These are phyloP conservation scores for Chaenogobius annularis DNA, from an alignment of 2,113 vertebrate genomes.

Conservation along the genomic window DNA sequence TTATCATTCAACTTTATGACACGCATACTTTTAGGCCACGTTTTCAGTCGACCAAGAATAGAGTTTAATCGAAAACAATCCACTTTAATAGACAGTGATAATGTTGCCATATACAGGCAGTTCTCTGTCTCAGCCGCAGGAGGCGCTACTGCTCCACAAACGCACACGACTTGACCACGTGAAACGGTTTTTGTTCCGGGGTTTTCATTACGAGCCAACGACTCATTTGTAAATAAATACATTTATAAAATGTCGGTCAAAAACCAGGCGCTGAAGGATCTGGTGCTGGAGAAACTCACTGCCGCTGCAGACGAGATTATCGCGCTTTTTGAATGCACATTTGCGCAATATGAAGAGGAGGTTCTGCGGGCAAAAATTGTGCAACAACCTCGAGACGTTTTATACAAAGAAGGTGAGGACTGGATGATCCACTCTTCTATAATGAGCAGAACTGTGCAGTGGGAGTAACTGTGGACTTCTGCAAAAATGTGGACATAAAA, in stretches of 20 bases:
- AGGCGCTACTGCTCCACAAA: neutral
- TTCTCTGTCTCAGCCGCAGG: neutral
- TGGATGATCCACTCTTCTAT: no score
- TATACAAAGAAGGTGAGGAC: constrained; percentile 1
- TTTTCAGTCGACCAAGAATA: no score
- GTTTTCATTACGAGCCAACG: neutral
- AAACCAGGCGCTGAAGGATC: neutral
- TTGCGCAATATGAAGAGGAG: neutral
- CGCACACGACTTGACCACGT: neutral
- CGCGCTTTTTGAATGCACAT: neutral
- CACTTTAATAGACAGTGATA: no score
- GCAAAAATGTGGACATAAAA: no score
- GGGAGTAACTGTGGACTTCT: no score
- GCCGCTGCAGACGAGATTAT: neutral
- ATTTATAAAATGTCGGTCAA: neutral
- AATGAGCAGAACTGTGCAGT: no score
- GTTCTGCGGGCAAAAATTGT: neutral
- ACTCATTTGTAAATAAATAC: neutral
- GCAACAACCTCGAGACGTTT: neutral
- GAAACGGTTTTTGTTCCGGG: neutral
- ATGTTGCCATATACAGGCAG: no score
- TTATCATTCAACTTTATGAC: no score
- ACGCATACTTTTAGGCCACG: no score
- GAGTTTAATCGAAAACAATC: no score
- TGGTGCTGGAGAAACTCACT: neutral